A percentile compares a stretch with the other conserved stretches of the same genome.
These are phyloP conservation scores for Sigmodon hispidus DNA, from an alignment of 2,113 vertebrate species.

Conservation along the genomic window DNA sequence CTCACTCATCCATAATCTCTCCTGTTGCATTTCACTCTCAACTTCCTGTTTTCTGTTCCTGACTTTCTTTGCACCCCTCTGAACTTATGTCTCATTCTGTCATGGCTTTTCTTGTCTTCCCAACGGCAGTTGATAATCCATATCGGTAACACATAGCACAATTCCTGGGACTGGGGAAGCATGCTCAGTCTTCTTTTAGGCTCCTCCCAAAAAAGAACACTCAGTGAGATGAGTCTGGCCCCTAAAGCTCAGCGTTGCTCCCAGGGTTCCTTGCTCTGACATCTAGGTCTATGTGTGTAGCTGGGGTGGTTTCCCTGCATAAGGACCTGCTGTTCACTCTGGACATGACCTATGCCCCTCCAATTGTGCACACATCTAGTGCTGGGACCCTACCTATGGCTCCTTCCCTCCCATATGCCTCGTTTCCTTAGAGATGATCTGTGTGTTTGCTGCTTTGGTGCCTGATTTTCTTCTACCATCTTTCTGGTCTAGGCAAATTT, in stretches of 20 bases:
- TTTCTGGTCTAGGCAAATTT: not conserved
- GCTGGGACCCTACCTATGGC: rapidly evolving
- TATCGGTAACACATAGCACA: no score
- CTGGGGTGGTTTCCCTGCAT: not conserved
- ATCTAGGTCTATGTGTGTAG: not conserved
- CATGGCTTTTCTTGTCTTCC: not conserved
- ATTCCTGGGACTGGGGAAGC: rapidly evolving
- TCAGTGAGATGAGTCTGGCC: not conserved
- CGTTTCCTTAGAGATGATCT: not conserved
- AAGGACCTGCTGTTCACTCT: rapidly evolving
- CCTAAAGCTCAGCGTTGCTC: not conserved
- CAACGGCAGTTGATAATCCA: not conserved
- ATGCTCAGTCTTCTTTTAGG: no score
- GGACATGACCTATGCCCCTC: rapidly evolving
- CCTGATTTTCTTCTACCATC: not conserved
- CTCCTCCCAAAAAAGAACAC: not conserved
- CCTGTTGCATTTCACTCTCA: not conserved
- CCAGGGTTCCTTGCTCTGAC: not conserved
- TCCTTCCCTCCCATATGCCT: rapidly evolving
- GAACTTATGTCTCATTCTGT: no score
- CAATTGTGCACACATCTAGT: rapidly evolving
- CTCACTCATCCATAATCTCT: not conserved
- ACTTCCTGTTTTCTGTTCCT: rapidly evolving
- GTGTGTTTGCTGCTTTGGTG: rapidly evolving
- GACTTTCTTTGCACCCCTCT: not conserved